A percentile compares a stretch with the other conserved stretches of the same genome.
These are phyloP conservation scores for Tribolium freemani DNA, from an alignment of 2,888 invertebrate species.

Conservation along the genomic window DNA sequence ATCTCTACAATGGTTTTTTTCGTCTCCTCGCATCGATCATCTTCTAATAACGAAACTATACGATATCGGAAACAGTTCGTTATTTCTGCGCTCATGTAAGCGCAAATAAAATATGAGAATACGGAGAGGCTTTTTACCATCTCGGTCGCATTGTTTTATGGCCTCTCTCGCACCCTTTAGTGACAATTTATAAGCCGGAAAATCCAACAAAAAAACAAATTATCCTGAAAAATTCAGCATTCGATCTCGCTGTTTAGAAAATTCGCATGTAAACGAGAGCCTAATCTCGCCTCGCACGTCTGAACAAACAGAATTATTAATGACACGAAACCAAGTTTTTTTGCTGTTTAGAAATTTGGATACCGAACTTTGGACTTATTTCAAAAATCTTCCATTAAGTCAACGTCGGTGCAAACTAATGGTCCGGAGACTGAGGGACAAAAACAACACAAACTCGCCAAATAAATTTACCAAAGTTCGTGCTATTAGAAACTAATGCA, in stretches of 20 bases:
- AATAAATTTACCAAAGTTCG: conserved; percentile 17
- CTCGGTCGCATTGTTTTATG: conserved; percentile 43
- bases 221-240: neutral
- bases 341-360: neutral
- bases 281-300: neutral
- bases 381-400: conserved; percentile 10
- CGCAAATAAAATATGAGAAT: conserved; percentile 50
- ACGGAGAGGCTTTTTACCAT: conserved; percentile 43
- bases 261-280: neutral
- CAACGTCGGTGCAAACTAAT: conserved; percentile 8
- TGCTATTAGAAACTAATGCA: conserved; percentile 25
- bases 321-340: neutral
- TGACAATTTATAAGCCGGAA: conserved; percentile 36
- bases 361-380: neutral
- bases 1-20: conserved; percentile 40
- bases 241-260: neutral
- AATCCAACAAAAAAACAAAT: conserved; percentile 32
- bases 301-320: conserved; percentile 10
- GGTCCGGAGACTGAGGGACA: conserved; percentile 10
- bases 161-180: conserved; percentile 32
- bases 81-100: conserved; percentile 50
- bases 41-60: conserved; percentile 41
- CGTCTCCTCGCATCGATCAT: conserved; percentile 39
- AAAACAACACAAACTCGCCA: conserved; percentile 20
- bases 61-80: conserved; percentile 51